phyloP scores from a whole-genome alignment of 2,888 invertebrate species.

The Caenorhabditis sp. region DNA sequence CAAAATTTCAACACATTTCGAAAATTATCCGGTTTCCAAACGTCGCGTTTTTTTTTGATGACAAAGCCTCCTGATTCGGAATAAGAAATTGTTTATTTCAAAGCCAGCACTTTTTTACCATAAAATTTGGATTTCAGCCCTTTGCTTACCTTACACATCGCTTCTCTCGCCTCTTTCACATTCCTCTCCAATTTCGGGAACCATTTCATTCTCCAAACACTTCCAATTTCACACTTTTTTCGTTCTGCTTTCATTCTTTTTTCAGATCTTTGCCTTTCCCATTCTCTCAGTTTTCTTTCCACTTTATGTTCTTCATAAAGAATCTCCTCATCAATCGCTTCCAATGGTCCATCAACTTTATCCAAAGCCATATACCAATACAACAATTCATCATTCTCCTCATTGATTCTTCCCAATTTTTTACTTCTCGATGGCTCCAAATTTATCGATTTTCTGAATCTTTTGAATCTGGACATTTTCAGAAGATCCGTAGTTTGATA shows the following conservation, averaged over 20 bases:
- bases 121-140: too few species aligned
- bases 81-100: too few species aligned
- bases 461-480: background rate
- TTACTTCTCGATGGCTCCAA: slow-evolving; percentile 8
- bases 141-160: slow-evolving; percentile 11
- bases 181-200: slow-evolving; percentile 7
- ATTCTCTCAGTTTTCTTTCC: background rate
- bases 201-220: slow-evolving; percentile 7
- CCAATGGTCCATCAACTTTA: background rate
- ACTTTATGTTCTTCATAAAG: too few species aligned
- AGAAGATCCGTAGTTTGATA: background rate
- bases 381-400: background rate
- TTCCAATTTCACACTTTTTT: background rate
- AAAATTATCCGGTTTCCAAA: too few species aligned
- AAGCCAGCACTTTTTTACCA: too few species aligned
- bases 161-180: slow-evolving; percentile 10
- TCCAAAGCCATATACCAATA: background rate
- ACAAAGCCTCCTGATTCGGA: too few species aligned
- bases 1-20: too few species aligned
- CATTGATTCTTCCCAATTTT: background rate
- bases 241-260: background rate
- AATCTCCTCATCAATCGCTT: background rate
- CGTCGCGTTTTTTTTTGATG: too few species aligned
- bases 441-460: background rate
- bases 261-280: background rate